These are phyloP conservation scores for Neolamprologus toae DNA, from an alignment of 2,113 vertebrate species.

Conservation along the genomic window DNA sequence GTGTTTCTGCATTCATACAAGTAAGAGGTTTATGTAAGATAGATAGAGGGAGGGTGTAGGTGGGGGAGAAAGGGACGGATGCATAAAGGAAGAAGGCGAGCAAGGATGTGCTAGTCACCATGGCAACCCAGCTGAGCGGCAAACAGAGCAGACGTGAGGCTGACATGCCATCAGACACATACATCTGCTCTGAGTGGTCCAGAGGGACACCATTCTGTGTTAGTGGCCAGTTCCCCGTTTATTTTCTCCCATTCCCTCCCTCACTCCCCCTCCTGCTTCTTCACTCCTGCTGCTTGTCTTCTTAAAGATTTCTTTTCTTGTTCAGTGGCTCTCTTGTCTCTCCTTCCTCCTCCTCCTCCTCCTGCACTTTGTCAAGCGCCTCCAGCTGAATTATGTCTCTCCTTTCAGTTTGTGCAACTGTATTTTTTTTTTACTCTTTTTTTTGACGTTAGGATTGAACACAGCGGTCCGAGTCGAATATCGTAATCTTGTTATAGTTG, in stretches of 20 bases:
- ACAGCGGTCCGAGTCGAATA: neutral
- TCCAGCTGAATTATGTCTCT: conserved; percentile 31
- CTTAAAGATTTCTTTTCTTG: conserved; percentile 2
- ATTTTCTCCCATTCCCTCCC: neutral
- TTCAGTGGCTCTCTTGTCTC: neutral
- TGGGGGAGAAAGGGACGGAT: neutral
- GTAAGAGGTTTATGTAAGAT: conserved; percentile 50
- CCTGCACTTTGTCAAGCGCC: neutral
- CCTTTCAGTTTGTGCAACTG: neutral
- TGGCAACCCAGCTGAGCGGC: conserved; percentile 50
- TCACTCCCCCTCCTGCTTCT: neutral
- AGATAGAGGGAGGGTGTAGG: neutral
- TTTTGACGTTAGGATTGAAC: neutral
- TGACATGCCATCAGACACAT: conserved; percentile 42
- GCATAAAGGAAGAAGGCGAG: neutral
- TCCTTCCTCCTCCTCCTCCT: neutral
- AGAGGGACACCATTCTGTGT: neutral
- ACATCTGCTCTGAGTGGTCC: neutral
- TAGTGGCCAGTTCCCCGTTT: neutral
- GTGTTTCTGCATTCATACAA: neutral
- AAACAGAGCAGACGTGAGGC: conserved; percentile 37
- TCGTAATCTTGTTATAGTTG: neutral
- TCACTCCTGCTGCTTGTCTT: neutral
- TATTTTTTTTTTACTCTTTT: neutral
- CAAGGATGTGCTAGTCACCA: conserved; percentile 45